phyloP scores from a whole-genome alignment of 2,797 vertebrate species.

The Aeoliscus strigatus region DNA sequence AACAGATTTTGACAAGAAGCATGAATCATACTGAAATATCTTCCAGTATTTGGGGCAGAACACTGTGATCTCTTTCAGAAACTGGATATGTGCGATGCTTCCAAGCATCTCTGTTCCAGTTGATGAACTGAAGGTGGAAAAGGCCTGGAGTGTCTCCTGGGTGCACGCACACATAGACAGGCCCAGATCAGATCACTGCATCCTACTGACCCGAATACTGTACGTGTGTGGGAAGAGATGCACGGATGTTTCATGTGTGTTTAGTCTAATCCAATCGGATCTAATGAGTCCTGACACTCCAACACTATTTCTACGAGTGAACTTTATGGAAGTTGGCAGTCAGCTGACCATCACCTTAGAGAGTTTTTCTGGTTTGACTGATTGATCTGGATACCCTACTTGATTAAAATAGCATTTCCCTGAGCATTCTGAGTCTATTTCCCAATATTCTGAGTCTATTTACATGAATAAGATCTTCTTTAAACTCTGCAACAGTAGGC shows the following conservation, averaged over 20 bases:
- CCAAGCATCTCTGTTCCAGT: constrained; percentile 51
- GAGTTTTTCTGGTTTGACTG: not conserved
- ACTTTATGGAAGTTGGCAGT: too few species aligned
- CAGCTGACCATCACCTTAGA: too few species aligned
- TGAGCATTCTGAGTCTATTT: not conserved
- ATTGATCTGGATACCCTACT: not conserved
- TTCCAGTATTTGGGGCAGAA: constrained; percentile 30
- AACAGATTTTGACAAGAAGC: too few species aligned
- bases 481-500: not conserved
- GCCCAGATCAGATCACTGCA: constrained; percentile 20
- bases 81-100: too few species aligned
- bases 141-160: constrained; percentile 19
- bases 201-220: constrained; percentile 43
- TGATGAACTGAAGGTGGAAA: constrained; percentile 34
- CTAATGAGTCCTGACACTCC: too few species aligned
- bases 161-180: not conserved
- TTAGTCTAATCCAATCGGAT: too few species aligned
- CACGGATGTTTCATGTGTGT: not conserved
- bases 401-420: not conserved
- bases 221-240: too few species aligned
- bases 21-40: constrained; percentile 6
- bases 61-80: constrained; percentile 21
- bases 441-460: too few species aligned
- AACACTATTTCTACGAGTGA: too few species aligned
- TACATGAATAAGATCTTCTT: too few species aligned